Evolutionary conservation across 2,888 invertebrate species (phyloP).

Genomic region (Iselma pallidipennis): DNA sequence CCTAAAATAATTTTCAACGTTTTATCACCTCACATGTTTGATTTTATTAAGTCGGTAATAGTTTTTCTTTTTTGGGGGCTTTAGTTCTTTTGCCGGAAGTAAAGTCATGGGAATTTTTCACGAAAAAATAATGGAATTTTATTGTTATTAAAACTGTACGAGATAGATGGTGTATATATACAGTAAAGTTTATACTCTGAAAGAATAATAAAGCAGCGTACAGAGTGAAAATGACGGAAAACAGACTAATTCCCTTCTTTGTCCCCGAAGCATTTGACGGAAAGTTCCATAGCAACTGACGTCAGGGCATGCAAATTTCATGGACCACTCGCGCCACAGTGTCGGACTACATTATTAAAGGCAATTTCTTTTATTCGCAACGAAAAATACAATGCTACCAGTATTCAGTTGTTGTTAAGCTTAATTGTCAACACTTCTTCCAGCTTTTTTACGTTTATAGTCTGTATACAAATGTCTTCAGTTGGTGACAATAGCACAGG

Average conservation of each 20-base stretch:
- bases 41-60: neutral
- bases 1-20: slow-evolving; percentile 1
- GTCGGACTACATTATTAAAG: slow-evolving; percentile 50
- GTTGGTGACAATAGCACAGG: slow-evolving; percentile 31
- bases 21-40: neutral
- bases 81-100: neutral
- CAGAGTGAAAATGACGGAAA: slow-evolving; percentile 25
- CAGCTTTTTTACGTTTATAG: slow-evolving; percentile 45
- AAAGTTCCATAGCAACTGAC: slow-evolving; percentile 30
- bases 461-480: slow-evolving; percentile 46
- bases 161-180: slow-evolving; percentile 7
- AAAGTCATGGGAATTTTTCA: neutral
- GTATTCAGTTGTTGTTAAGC: slow-evolving; percentile 49
- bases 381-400: slow-evolving; percentile 33
- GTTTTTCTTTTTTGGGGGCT: neutral
- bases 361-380: slow-evolving; percentile 50
- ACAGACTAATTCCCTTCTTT: slow-evolving; percentile 39
- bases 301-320: slow-evolving; percentile 48
- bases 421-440: slow-evolving; percentile 53
- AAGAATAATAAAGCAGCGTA: slow-evolving; percentile 40
- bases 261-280: slow-evolving; percentile 29
- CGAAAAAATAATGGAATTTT: slow-evolving; percentile 9
- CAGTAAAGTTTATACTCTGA: slow-evolving; percentile 37
- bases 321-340: slow-evolving; percentile 39
- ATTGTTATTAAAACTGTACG: slow-evolving; percentile 19